phyloP scores from a whole-genome alignment of 2,888 invertebrate genomes.

The Phragmatobia fuliginosa region DNA sequence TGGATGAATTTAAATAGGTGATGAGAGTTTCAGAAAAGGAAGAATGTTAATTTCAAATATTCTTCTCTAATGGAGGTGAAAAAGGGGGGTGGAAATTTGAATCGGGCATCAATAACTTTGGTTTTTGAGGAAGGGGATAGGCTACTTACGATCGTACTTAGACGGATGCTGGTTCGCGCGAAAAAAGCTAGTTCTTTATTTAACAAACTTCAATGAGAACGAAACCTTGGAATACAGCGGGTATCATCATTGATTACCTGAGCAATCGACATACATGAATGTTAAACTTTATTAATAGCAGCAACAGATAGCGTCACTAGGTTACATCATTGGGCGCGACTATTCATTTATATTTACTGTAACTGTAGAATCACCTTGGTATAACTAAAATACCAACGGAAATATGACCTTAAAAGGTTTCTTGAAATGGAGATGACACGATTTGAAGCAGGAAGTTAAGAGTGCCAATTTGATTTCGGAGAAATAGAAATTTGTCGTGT shows the following conservation, averaged over 20 bases:
- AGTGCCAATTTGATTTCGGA: not conserved
- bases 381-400: conserved; percentile 38
- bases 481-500: not conserved
- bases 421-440: conserved; percentile 15
- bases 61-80: too few relatives aligned
- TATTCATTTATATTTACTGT: conserved; percentile 67
- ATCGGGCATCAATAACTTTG: too few relatives aligned
- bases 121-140: too few relatives aligned
- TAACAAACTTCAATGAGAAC: conserved; percentile 1
- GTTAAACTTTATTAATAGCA: conserved; percentile 70
- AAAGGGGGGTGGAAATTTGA: too few relatives aligned
- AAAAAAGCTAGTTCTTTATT: too few relatives aligned
- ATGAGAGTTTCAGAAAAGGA: too few relatives aligned
- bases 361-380: conserved; percentile 54
- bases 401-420: conserved; percentile 43
- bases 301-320: conserved; percentile 66
- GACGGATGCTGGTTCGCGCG: too few relatives aligned
- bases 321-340: conserved; percentile 78
- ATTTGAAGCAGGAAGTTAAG: not conserved
- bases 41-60: too few relatives aligned
- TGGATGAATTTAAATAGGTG: too few relatives aligned
- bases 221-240: conserved; percentile 47
- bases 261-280: conserved; percentile 55
- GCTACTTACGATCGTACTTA: too few relatives aligned
- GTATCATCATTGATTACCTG: conserved; percentile 55